Evolutionary conservation across 2,113 vertebrate genomes (phyloP).

Genomic region (Miniopterus natalensis): DNA sequence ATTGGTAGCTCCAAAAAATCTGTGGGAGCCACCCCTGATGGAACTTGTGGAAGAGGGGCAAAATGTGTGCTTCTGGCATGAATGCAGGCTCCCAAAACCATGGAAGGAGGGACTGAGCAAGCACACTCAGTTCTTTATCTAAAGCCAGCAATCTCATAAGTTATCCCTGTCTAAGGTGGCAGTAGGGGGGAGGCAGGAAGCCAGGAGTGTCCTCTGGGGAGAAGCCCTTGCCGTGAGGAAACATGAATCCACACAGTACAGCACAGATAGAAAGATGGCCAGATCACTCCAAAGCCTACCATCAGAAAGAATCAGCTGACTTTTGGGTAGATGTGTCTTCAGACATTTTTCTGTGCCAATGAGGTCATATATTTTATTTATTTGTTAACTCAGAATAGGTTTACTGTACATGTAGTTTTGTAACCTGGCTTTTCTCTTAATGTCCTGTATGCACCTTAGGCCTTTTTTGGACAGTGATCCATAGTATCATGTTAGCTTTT

Average conservation of each 20-base stretch:
- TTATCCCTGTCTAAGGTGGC: not conserved
- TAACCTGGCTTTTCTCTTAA: not conserved
- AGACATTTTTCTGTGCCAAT: not conserved
- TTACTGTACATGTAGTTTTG: not conserved
- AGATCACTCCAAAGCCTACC: not conserved
- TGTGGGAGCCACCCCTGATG: not conserved
- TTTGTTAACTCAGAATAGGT: not conserved
- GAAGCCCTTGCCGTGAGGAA: not conserved
- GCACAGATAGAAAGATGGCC: not conserved
- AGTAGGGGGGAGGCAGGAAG: not conserved
- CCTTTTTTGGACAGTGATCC: constrained; percentile 16
- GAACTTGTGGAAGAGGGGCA: not conserved
- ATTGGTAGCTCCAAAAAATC: not conserved
- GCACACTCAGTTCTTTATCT: too few species aligned
- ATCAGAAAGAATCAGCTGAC: not conserved
- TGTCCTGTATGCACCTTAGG: not conserved
- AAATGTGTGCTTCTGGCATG: rapidly evolving
- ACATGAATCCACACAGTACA: not conserved
- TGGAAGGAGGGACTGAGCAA: rapidly evolving
- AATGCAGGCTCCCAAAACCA: rapidly evolving
- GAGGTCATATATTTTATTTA: not conserved
- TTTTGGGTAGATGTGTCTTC: not conserved
- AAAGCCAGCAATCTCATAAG: not conserved
- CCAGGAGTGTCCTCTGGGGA: not conserved
- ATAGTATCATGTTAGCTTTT: too few species aligned